Base-by-base conservation (phyloP, 1,140 invertebrate genomes). In the Archegozetes longisetosus region DNA sequence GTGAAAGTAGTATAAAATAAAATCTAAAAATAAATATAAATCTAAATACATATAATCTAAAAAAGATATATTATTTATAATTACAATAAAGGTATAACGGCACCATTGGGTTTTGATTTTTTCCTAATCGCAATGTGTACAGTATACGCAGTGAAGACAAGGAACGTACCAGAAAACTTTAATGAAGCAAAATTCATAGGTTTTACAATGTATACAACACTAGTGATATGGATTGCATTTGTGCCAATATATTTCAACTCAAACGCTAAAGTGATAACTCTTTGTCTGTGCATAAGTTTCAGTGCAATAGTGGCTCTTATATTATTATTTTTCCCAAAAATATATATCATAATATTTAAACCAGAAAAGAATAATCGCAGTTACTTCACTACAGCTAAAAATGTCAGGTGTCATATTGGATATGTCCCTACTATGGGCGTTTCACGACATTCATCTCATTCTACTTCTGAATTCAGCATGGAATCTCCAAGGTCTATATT, bases 211-310 rank as follows among this genome's bases (percentile, higher is more conserved):
- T 90, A 89, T 69, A 86, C 86, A 0, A 90, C 86, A 0, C 83
- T 86, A 63, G 84, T 90, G 17, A 86, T 88, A 61, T 90, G 86
- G 86, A 73, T 85, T 24, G 86, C 86, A n/a, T 90, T 90, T 71
- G 76, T 88, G 9, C 83, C 86, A 1, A 85, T 89, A 61, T 88
- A 88, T 72, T 85, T 79, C 57, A 85, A 85, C 2, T 84, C 82
- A 55, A 80, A 84, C 60, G 78, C 79, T 55, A 78, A 69, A 73
- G 77, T 82, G 23, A 78, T 83, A 48, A 83, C 82, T 2, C 77
- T 84, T 76, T 81, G 82, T 60, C 76, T 85, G 70, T 85, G 79
- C 68, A 79, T 81, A 26, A 64, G 70, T 29, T 73, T 86, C 29
- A 84, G 81, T 68, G 84, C 85, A 2, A 79, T 80, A 53, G 83